Evolutionary conservation across 1,140 invertebrate genomes (phyloP), one percentile per base, ranked within the genome.

Genomic region (Marisa cornuarietis): DNA sequence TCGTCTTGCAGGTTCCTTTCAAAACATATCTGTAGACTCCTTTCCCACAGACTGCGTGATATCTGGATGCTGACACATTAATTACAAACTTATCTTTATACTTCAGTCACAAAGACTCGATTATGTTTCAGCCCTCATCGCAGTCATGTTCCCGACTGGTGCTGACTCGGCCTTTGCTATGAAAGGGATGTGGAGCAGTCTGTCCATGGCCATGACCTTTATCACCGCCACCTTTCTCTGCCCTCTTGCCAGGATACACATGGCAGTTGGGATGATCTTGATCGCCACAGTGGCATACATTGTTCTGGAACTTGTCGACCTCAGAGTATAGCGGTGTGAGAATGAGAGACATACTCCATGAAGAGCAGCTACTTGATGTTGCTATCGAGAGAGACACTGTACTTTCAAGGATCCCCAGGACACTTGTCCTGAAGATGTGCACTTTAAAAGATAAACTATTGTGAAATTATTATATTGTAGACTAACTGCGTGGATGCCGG

Each of bases 211-310:
- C 20, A 31, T 84, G 42, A 80, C 85, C 13, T 87, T 87, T 31
- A 76, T 81, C 51, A 83, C 81, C 78, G 79, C 83, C 61, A 84
- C 74, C 42, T 79, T 74, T 63, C n/a, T 87, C 24, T 90, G 88
- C 71, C 81, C 87, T 20, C 51, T 61, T 5, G 66, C 78, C 14
- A 87, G 89, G 78, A 77, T 89, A 22, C 82, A 77, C 71, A 76
- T 87, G 13, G 71, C 87, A 14, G 42, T 89, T 10, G 79, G 49
- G 26, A 65, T 87, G 22, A 79, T 87, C 13, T 26, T 76, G 0
- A 54, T 88, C 9, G 88, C 84, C 7, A 80, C 85, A 0, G 62
- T 82, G 16, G 82, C 84, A 0, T 90, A 89, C 73, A 54, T 82
- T 2, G 52, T 68, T n/a, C 80, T 87, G 16, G 87, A 88, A 78